Evolutionary conservation across 2,113 vertebrate genomes (phyloP).

Genomic region (Porphyrio hochstetteri): DNA sequence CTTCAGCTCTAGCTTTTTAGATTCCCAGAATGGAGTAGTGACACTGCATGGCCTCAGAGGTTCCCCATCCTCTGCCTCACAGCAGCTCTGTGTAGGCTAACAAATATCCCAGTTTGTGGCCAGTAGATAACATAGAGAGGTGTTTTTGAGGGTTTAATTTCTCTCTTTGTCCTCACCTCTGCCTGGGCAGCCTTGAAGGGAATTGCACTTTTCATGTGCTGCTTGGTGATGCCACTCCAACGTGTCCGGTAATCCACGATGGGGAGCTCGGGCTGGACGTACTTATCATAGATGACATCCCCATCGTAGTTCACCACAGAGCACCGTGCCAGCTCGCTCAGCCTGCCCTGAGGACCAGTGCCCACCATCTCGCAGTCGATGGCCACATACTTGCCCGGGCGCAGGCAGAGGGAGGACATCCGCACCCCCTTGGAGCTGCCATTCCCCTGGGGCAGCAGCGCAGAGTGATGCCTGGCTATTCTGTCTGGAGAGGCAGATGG

Average conservation of each 20-base stretch:
- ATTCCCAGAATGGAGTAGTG: background rate
- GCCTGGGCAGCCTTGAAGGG: constrained; percentile 83
- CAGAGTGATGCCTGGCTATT: background rate
- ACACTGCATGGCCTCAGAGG: background rate
- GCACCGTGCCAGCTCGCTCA: constrained; percentile 90
- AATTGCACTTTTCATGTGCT: constrained; percentile 81
- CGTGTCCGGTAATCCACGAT: constrained; percentile 87
- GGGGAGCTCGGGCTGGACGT: constrained; percentile 81
- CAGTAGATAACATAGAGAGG: background rate
- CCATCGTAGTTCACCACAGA: constrained; percentile 88
- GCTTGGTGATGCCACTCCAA: constrained; percentile 90
- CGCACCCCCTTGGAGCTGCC: constrained; percentile 44
- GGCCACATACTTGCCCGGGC: constrained; percentile 77
- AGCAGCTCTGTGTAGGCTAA: background rate
- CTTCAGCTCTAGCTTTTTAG: background rate
- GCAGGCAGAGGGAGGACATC: background rate
- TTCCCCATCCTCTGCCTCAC: background rate
- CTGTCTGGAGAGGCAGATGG: background rate
- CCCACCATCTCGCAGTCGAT: constrained; percentile 99
- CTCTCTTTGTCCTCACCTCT: constrained; percentile 65
- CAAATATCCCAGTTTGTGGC: background rate
- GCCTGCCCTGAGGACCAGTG: constrained; percentile 83
- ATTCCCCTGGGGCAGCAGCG: constrained; percentile 45
- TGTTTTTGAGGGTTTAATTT: background rate
- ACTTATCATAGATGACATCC: constrained; percentile 88